Conservation (phyloP, 2,113 vertebrate genomes). For the Thinocorus orbignyianus region DNA sequence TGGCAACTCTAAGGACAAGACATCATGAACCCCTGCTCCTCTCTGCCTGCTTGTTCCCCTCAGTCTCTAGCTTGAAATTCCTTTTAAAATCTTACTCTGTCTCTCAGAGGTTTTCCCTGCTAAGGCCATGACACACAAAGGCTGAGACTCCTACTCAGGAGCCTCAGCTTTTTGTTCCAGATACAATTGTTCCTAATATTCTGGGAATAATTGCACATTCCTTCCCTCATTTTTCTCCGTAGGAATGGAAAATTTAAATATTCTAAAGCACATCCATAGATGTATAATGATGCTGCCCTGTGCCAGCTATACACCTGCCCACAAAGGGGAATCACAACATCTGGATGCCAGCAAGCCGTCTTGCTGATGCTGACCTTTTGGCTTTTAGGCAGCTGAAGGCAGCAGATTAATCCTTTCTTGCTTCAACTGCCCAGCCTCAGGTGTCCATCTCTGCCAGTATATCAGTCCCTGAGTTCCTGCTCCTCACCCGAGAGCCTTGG, state of each 20-base stretch:
- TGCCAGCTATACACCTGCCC: not conserved
- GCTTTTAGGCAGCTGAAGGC: not conserved
- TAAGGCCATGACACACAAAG: not conserved
- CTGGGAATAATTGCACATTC: not conserved
- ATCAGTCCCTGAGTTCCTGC: not conserved
- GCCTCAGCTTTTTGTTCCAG: not conserved
- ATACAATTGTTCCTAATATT: not conserved
- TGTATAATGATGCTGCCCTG: not conserved
- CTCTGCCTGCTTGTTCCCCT: not conserved
- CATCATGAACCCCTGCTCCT: not conserved
- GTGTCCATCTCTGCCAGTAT: not conserved
- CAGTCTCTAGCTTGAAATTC: not conserved
- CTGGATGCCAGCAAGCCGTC: not conserved
- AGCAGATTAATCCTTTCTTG: not conserved
- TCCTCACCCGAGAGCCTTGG: not conserved
- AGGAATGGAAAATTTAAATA: not conserved
- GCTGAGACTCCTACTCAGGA: not conserved
- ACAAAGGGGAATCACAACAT: not conserved
- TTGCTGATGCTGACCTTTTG: not conserved
- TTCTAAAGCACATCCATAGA: not conserved
- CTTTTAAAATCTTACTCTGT: not conserved
- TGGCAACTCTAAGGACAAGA: not conserved
- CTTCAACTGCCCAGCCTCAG: not conserved
- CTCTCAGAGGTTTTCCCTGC: fast-evolving
- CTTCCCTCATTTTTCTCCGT: not conserved